Evolutionary conservation across 2,888 invertebrate species (phyloP).

Genomic region (Lucinisca nassula): DNA sequence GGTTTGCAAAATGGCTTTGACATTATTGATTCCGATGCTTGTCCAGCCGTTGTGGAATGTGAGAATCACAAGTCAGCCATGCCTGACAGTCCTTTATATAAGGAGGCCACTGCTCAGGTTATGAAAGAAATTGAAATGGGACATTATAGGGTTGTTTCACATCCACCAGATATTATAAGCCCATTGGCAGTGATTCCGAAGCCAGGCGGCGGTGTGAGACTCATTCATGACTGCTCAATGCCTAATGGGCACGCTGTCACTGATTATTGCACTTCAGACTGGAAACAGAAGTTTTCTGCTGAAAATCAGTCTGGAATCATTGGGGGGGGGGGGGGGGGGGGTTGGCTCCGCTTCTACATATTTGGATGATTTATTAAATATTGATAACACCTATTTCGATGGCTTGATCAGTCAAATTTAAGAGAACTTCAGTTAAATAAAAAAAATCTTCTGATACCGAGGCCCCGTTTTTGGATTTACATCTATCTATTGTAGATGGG

Average conservation of each 20-base stretch:
- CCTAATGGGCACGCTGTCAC: constrained; percentile 20
- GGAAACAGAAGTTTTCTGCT: constrained; percentile 6
- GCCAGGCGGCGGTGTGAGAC: constrained; percentile 27
- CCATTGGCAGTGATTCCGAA: constrained; percentile 36
- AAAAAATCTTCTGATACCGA: too few species aligned
- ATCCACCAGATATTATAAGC: constrained; percentile 16
- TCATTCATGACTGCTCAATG: constrained; percentile 32
- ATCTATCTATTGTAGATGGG: too few species aligned
- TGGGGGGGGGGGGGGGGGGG: too few species aligned
- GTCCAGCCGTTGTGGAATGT: not conserved
- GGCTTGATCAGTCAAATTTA: too few species aligned
- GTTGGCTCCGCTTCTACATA: too few species aligned
- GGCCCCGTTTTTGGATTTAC: too few species aligned
- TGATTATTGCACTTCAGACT: constrained; percentile 15
- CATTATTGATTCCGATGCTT: not conserved
- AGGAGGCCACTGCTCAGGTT: constrained; percentile 19
- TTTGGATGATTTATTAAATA: too few species aligned
- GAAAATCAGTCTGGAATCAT: too few species aligned
- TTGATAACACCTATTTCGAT: too few species aligned
- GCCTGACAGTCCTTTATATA: constrained; percentile 2
- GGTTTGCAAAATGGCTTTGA: constrained; percentile 23
- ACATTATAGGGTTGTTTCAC: constrained; percentile 10
- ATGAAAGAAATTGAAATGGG: constrained; percentile 21
- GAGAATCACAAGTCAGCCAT: not conserved
- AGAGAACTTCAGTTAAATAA: too few species aligned